Evolutionary conservation across 2,113 vertebrate species (phyloP).

Genomic region (Motacilla tschutschensis): DNA sequence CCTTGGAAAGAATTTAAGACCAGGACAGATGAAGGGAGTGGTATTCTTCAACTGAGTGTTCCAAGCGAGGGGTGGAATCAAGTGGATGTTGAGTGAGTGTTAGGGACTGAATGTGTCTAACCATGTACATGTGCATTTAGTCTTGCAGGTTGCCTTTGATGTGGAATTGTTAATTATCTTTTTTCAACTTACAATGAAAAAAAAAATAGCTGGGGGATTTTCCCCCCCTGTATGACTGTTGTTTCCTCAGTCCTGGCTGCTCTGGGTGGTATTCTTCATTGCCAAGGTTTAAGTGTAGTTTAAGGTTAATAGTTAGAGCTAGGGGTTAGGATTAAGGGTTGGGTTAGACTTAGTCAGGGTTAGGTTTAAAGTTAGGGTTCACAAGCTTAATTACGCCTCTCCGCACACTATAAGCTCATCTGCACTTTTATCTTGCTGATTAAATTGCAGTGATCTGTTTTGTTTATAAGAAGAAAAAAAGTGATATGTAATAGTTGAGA

Average conservation of each 20-base stretch:
- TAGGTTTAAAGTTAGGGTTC: background rate
- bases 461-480: background rate
- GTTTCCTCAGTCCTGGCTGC: background rate
- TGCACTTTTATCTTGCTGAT: background rate
- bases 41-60: background rate
- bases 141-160: background rate
- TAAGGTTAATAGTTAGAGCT: background rate
- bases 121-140: background rate
- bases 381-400: background rate
- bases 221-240: accelerated
- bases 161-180: background rate
- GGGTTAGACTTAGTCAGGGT: background rate
- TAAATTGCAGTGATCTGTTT: background rate
- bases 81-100: background rate
- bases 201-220: background rate
- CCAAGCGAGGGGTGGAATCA: background rate
- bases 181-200: background rate
- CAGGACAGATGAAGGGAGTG: background rate
- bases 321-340: background rate
- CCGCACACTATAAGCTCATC: background rate
- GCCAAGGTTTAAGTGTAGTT: background rate
- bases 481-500: background rate
- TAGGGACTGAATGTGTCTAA: background rate
- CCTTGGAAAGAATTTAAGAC: background rate
- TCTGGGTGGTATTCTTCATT: background rate